A percentile compares a stretch with the other conserved stretches of the same genome.
Conservation (phyloP, 2,113 vertebrate species). For the Toxotes chatareus region DNA sequence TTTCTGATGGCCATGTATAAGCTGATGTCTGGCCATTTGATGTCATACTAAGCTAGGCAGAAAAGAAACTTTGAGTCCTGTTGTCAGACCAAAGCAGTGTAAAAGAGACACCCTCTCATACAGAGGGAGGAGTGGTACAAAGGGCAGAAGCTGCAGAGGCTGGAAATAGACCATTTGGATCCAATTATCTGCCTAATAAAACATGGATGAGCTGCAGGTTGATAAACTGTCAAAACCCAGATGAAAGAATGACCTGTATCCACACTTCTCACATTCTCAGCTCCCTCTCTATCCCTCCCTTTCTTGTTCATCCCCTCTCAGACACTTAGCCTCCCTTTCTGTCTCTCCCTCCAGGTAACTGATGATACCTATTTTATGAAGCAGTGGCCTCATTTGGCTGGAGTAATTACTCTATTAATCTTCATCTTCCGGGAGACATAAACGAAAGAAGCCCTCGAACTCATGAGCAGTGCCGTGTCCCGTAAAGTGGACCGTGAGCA, state of each 20-base stretch:
- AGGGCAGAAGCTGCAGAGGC: not conserved
- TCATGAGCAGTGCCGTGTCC: conserved; percentile 13
- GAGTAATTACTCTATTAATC: conserved; percentile 70
- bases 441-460: conserved; percentile 31
- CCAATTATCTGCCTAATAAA: conserved; percentile 58
- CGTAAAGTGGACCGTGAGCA: conserved; percentile 44
- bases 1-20: conserved; percentile 34
- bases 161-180: conserved; percentile 52
- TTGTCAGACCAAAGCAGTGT: not conserved
- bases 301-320: conserved; percentile 27
- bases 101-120: not conserved
- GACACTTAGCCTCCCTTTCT: not conserved
- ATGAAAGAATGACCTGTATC: conserved; percentile 32
- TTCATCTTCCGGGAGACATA: conserved; percentile 39
- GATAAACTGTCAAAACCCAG: conserved; percentile 46
- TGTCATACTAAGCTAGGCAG: not conserved
- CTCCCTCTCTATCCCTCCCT: conserved; percentile 11
- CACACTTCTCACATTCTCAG: not conserved
- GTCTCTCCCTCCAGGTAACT: conserved; percentile 33
- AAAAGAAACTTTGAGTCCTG: not conserved
- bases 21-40: conserved; percentile 32
- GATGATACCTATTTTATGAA: conserved; percentile 51
- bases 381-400: conserved; percentile 34
- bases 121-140: not conserved
- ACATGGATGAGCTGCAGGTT: conserved; percentile 55